Percentiles rank a stretch among this genome's conserved stretches.
Conservation (phyloP, 2,113 vertebrate genomes). For the Catharus minimus region DNA sequence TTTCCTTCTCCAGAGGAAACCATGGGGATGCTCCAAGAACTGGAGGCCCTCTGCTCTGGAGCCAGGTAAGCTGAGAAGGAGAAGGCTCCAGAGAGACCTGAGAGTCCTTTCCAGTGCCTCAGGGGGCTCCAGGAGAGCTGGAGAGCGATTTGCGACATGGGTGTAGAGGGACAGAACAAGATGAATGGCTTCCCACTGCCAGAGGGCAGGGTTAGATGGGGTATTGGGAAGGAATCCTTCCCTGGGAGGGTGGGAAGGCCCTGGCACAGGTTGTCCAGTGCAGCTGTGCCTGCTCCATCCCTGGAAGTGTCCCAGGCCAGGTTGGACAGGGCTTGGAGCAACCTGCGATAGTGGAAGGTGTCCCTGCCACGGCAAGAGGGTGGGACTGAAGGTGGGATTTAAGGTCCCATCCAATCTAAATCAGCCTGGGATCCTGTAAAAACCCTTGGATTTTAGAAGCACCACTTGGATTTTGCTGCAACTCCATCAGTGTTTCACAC, state of each 20-base stretch:
- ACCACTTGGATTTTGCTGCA: background rate
- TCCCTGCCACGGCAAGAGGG: background rate
- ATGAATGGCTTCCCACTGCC: background rate
- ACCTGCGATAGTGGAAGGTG: fast-evolving
- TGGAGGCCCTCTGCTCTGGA: background rate
- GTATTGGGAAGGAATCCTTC: background rate
- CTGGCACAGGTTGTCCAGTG: background rate
- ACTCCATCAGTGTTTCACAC: background rate
- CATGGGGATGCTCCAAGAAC: fast-evolving
- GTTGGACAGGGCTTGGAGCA: fast-evolving
- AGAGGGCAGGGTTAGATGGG: background rate
- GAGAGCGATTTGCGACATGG: background rate
- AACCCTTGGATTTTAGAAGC: background rate
- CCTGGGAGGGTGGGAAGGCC: fast-evolving
- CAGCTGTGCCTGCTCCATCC: background rate
- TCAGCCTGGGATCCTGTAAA: background rate
- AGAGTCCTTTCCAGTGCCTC: background rate
- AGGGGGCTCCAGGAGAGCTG: background rate
- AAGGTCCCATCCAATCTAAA: background rate
- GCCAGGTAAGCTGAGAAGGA: background rate
- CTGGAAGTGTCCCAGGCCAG: background rate
- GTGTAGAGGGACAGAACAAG: too few relatives aligned
- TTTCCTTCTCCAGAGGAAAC: background rate
- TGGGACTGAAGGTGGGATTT: background rate
- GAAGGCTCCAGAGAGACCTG: background rate